Evolutionary conservation across 2,888 invertebrate genomes (phyloP).

Genomic region (Aspidiotus rigidus): DNA sequence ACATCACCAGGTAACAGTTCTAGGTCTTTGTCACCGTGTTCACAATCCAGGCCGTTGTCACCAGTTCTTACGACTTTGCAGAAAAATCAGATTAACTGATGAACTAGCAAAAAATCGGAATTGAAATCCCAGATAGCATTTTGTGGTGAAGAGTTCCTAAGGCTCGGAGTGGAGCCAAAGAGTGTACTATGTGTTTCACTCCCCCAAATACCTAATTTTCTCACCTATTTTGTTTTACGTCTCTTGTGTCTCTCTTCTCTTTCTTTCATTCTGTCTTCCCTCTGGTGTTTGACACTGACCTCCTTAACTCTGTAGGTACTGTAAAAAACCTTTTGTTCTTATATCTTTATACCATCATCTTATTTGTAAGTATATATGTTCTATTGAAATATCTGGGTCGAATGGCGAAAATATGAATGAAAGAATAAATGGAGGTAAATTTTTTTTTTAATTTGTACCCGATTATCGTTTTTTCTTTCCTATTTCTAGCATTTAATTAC

Average conservation of each 20-base stretch:
- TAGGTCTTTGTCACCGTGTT: slow-evolving; percentile 23
- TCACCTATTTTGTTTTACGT: not conserved
- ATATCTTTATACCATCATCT: too few relatives aligned
- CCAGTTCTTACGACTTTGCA: not conserved
- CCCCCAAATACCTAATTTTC: not conserved
- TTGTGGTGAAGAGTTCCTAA: slow-evolving; percentile 1
- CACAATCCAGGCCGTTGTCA: slow-evolving; percentile 16
- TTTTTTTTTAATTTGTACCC: not conserved
- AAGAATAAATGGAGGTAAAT: not conserved
- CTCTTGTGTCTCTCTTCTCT: not conserved
- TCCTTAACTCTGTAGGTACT: not conserved
- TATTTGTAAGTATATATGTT: too few relatives aligned
- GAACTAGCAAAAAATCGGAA: not conserved
- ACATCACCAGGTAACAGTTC: slow-evolving; percentile 37
- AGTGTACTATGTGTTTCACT: not conserved
- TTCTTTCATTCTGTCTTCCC: not conserved
- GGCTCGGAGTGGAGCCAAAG: not conserved
- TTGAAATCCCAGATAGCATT: not conserved
- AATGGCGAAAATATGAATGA: too few relatives aligned
- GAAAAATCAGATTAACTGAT: not conserved
- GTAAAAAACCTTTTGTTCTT: too few relatives aligned
- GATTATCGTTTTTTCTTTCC: not conserved
- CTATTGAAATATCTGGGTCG: too few relatives aligned
- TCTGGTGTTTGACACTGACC: not conserved
- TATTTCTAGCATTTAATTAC: not conserved